Evolutionary conservation across 2,797 vertebrate species (phyloP).

Genomic region (Clarias fuscus): DNA sequence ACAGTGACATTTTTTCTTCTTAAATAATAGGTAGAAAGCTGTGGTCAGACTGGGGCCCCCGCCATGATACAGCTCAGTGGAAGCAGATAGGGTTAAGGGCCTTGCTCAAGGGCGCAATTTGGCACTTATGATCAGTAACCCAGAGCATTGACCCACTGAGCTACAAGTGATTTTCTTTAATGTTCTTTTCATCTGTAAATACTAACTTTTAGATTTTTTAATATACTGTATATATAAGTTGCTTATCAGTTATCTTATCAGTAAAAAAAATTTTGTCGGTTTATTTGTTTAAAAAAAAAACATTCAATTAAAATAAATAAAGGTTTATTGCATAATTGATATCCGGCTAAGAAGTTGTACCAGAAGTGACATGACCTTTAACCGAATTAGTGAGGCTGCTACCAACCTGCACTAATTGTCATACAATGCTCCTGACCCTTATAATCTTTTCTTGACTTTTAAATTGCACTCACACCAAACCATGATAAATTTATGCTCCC

Average conservation of each 20-base stretch:
- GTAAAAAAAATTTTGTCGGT: background rate
- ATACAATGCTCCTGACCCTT: background rate
- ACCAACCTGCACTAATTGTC: background rate
- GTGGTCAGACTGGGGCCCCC: too few relatives aligned
- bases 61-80: too few relatives aligned
- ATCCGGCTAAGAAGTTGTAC: background rate
- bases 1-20: too few relatives aligned
- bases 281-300: background rate
- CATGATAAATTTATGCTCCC: conserved; percentile 36
- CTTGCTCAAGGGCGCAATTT: too few relatives aligned
- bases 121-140: too few relatives aligned
- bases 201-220: too few relatives aligned
- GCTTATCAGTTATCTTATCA: background rate
- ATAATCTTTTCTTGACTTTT: conserved; percentile 28
- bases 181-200: background rate
- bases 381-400: background rate
- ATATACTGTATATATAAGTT: too few relatives aligned
- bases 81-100: too few relatives aligned
- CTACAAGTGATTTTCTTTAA: background rate
- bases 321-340: background rate
- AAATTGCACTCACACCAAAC: conserved; percentile 21
- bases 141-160: too few relatives aligned
- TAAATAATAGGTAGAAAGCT: too few relatives aligned
- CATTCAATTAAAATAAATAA: too few relatives aligned
- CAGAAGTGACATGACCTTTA: background rate